These are phyloP conservation scores for Drosophila baimaii DNA, from an alignment of 1,140 invertebrate species.

Conservation along the genomic window DNA sequence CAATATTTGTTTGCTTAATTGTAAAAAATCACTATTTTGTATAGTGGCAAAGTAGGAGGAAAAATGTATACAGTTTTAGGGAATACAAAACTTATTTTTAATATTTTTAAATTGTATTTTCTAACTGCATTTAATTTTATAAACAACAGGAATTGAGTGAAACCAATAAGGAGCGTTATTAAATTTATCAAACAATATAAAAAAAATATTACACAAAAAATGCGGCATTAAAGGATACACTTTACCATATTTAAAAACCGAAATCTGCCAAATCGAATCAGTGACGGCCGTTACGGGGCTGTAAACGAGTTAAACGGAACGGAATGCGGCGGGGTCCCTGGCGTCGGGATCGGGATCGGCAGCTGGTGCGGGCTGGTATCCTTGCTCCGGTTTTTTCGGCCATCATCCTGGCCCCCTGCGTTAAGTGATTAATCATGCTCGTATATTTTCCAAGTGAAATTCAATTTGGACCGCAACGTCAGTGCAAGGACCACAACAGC, in stretches of 20 bases:
- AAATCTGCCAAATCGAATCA: constrained; percentile 38
- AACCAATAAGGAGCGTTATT: no score
- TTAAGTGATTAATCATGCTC: constrained; percentile 76
- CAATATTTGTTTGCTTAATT: not conserved
- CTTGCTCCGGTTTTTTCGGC: constrained; percentile 21
- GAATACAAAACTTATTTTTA: not conserved
- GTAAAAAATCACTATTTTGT: not conserved
- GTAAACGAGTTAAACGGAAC: constrained; percentile 39
- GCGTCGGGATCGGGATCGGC: constrained; percentile 6
- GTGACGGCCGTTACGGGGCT: constrained; percentile 5
- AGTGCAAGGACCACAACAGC: constrained; percentile 48
- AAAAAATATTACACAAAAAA: not conserved
- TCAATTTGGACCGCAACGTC: constrained; percentile 71
- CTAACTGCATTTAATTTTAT: not conserved
- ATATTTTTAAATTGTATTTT: not conserved
- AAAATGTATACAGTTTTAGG: not conserved
- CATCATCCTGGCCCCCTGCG: constrained; percentile 29
- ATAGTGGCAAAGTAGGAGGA: not conserved
- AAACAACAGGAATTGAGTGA: not conserved
- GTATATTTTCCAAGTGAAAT: constrained; percentile 75
- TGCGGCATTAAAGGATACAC: constrained; percentile 6
- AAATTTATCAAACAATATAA: not conserved
- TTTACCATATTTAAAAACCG: constrained; percentile 16
- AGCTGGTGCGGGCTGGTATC: constrained; percentile 22
- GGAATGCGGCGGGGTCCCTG: constrained; percentile 8